Evolutionary conservation across 2,113 vertebrate species (phyloP).

Genomic region (Echinops telfairi): DNA sequence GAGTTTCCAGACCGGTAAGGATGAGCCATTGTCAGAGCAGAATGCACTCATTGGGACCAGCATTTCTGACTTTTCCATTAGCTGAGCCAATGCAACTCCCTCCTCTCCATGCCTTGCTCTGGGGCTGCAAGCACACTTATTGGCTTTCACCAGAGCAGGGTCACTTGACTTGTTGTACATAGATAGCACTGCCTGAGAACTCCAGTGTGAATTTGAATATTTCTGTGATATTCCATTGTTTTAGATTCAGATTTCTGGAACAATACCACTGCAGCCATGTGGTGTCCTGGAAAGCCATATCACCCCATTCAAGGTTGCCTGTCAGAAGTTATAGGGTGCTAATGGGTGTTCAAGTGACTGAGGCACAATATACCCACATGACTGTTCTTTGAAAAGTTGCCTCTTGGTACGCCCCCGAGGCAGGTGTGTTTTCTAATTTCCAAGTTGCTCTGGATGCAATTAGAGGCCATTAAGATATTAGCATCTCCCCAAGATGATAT

Average conservation of each 20-base stretch:
- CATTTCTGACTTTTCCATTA: fast-evolving
- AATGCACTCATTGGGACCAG: fast-evolving
- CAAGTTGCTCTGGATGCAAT: not conserved
- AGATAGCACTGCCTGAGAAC: not conserved
- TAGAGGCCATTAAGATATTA: not conserved
- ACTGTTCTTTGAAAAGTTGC: not conserved
- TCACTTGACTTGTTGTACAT: not conserved
- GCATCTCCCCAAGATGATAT: not conserved
- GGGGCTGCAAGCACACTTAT: not conserved
- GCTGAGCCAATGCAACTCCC: not conserved
- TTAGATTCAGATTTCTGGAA: not conserved
- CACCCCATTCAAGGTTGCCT: not conserved
- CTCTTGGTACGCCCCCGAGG: not conserved
- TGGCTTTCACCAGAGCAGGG: not conserved
- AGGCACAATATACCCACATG: not conserved
- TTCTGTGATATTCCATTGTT: not conserved
- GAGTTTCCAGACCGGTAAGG: not conserved
- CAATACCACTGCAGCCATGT: not conserved
- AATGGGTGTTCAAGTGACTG: not conserved
- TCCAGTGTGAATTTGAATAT: not conserved
- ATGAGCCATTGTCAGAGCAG: not conserved
- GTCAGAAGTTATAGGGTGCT: not conserved
- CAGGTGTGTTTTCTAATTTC: not conserved
- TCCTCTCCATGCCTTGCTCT: not conserved
- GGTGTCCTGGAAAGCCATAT: not conserved